phyloP scores from a whole-genome alignment of 2,888 invertebrate genomes.

The Slavum lentiscoides region DNA sequence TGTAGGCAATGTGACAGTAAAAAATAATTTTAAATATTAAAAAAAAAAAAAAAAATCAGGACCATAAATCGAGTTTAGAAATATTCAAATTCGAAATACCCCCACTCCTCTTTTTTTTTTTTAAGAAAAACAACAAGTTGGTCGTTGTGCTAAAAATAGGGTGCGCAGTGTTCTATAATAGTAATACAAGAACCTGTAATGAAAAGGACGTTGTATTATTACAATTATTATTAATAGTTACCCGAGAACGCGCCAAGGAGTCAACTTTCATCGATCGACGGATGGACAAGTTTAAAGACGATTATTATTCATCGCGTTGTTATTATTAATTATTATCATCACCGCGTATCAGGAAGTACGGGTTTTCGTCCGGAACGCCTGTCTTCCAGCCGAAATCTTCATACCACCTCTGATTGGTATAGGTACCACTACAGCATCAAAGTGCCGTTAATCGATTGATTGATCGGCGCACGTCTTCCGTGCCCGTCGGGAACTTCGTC shows the following conservation, averaged over 20 bases:
- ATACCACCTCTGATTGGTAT: too few species aligned
- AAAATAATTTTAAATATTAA: too few species aligned
- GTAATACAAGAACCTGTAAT: not conserved
- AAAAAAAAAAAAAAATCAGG: too few species aligned
- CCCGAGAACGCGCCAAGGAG: not conserved
- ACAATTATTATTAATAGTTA: conserved; percentile 3
- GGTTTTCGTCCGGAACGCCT: not conserved
- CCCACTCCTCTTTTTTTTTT: not conserved
- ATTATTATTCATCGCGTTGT: conserved; percentile 40
- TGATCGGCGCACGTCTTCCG: conserved; percentile 1
- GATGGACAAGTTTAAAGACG: conserved; percentile 32
- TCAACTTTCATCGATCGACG: conserved; percentile 20
- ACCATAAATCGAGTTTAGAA: too few species aligned
- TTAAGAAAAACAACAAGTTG: conserved; percentile 13
- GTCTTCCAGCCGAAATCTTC: too few species aligned
- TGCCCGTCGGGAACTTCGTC: too few species aligned
- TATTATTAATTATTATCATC: not conserved
- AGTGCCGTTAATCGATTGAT: conserved; percentile 2
- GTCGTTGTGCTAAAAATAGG: conserved; percentile 7
- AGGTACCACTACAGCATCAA: not conserved
- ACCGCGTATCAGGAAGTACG: not conserved
- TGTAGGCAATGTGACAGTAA: too few species aligned
- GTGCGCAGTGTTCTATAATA: not conserved
- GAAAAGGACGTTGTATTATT: conserved; percentile 25
- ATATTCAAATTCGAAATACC: not conserved